Evolutionary conservation across 2,797 vertebrate species (phyloP).

Genomic region (Danionella dracula): DNA sequence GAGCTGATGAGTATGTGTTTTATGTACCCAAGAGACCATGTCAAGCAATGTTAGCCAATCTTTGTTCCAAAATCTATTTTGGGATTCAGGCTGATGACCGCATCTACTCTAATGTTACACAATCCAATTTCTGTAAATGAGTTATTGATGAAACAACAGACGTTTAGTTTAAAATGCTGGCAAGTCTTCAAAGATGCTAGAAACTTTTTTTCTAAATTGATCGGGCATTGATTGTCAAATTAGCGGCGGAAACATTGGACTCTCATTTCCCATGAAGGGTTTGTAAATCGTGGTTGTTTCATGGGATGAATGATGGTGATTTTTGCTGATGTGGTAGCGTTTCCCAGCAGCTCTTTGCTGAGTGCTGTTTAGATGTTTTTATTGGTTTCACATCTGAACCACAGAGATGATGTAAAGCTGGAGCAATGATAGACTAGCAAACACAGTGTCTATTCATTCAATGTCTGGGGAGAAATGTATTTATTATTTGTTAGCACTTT

Average conservation of each 20-base stretch:
- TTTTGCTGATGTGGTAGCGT: background rate
- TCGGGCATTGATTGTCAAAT: background rate
- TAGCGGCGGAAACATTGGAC: background rate
- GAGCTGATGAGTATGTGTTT: background rate
- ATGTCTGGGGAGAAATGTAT: constrained; percentile 46
- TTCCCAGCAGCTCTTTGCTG: constrained; percentile 18
- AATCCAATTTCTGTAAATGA: constrained; percentile 8
- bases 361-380: constrained; percentile 12
- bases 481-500: constrained; percentile 25
- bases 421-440: constrained; percentile 51
- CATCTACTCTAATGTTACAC: constrained; percentile 49
- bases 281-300: background rate
- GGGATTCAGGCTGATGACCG: constrained; percentile 15
- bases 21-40: background rate
- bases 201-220: background rate
- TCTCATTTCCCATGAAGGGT: background rate
- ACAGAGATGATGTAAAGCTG: constrained; percentile 52
- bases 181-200: background rate
- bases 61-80: constrained; percentile 6
- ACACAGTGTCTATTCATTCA: constrained; percentile 60
- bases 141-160: constrained; percentile 13
- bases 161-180: background rate
- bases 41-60: background rate
- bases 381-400: constrained; percentile 51
- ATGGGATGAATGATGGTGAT: constrained; percentile 13